Conservation (phyloP, 2,797 vertebrate species). For the Pogoniulus pusillus region DNA sequence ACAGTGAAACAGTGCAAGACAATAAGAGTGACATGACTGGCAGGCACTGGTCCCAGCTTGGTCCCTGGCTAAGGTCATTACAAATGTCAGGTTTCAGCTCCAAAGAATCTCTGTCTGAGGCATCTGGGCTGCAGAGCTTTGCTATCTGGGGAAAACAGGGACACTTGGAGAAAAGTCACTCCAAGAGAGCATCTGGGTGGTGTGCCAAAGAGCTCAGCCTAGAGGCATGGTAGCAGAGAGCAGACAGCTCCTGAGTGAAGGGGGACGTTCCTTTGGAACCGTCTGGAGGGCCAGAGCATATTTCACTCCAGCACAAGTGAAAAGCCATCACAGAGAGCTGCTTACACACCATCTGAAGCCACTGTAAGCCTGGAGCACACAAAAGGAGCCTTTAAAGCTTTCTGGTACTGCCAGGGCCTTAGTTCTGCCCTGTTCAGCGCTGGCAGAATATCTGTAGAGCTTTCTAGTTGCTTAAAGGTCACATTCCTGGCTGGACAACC, state of each 20-base stretch:
- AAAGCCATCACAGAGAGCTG: background rate
- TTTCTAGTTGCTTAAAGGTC: background rate
- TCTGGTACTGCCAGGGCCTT: background rate
- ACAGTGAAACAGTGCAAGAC: background rate
- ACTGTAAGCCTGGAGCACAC: background rate
- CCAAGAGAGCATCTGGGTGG: background rate
- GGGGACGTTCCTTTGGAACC: background rate
- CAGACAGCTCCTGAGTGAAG: background rate
- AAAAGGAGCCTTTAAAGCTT: constrained; percentile 15
- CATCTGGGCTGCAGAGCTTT: background rate
- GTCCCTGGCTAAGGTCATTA: background rate
- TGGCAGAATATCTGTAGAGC: background rate
- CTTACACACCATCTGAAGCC: background rate
- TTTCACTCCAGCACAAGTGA: accelerated
- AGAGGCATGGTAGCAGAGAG: background rate
- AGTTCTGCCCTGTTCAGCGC: background rate
- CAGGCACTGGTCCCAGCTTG: background rate
- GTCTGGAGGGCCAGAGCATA: background rate
- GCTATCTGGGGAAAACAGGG: background rate
- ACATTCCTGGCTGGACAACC: background rate
- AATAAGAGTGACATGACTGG: background rate
- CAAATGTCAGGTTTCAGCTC: background rate
- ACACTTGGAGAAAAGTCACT: background rate
- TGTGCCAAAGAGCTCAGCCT: background rate
- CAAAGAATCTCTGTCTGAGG: background rate